Evolutionary conservation across 2,113 vertebrate species (phyloP).

Genomic region (Leucoraja erinaceus): DNA sequence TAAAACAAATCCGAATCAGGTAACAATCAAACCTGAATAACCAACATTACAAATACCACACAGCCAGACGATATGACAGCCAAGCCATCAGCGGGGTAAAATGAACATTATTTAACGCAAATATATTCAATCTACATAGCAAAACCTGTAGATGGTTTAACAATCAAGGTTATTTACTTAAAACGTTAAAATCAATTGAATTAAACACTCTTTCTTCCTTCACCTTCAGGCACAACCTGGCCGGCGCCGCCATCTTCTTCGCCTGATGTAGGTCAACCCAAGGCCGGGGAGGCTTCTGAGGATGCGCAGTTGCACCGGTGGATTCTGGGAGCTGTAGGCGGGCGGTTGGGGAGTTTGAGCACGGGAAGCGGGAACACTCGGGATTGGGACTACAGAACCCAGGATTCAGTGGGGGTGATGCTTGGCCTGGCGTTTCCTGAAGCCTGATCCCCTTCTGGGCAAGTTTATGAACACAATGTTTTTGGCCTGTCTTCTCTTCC

Average conservation of each 20-base stretch:
- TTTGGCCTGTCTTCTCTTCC: not conserved
- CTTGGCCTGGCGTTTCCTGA: not conserved
- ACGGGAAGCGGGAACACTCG: not conserved
- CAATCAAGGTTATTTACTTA: not conserved
- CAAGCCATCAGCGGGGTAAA: not conserved
- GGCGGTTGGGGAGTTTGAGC: not conserved
- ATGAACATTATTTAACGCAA: not conserved
- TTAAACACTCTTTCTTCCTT: not conserved
- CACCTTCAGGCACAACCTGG: constrained; percentile 40
- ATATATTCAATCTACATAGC: not conserved
- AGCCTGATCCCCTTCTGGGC: not conserved
- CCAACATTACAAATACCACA: not conserved
- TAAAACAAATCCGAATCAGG: too few species aligned
- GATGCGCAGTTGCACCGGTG: not conserved
- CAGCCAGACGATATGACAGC: not conserved
- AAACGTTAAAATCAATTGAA: not conserved
- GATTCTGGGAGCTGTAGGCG: not conserved
- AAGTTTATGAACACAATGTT: not conserved
- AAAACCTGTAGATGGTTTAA: not conserved
- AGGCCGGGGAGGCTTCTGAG: not conserved
- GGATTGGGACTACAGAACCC: not conserved
- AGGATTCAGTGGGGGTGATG: not conserved
- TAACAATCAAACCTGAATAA: too few species aligned
- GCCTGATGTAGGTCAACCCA: constrained; percentile 41
- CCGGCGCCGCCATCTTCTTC: constrained; percentile 41